Percentiles rank a stretch among this genome's conserved stretches.
Conservation (phyloP, 2,797 vertebrate species). For the Phoebastria nigripes region DNA sequence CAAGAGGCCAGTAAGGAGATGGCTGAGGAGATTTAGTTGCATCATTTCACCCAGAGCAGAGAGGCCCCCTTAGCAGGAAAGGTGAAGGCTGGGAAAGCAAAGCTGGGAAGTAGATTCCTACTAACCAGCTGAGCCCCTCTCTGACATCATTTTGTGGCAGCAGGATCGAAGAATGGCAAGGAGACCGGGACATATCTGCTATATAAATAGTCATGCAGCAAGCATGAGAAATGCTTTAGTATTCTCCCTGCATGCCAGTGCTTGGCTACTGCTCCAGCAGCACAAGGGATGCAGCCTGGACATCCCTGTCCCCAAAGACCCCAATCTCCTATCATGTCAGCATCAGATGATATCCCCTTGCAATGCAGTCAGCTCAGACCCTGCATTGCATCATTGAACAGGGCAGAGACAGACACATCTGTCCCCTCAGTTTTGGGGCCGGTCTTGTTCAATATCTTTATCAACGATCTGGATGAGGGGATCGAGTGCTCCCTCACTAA, state of each 20-base stretch:
- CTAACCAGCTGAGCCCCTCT: background rate
- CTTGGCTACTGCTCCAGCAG: background rate
- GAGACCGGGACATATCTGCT: background rate
- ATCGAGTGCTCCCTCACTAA: no score
- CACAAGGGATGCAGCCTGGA: background rate
- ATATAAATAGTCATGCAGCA: background rate
- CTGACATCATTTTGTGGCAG: background rate
- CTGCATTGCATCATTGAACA: background rate
- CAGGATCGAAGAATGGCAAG: background rate
- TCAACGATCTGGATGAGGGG: no score
- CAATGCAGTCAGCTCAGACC: background rate
- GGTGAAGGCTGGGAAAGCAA: background rate
- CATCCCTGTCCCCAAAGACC: background rate
- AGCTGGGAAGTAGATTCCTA: background rate
- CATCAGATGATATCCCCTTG: background rate
- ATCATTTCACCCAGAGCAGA: background rate
- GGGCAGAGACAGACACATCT: background rate
- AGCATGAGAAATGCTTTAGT: background rate
- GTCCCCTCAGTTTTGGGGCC: background rate
- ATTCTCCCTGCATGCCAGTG: no score
- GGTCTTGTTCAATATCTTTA: no score
- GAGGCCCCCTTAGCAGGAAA: background rate
- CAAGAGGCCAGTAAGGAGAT: conserved; percentile 53
- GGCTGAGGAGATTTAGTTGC: background rate
- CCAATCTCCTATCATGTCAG: background rate